Base-by-base conservation (phyloP, 2,888 invertebrate species). In the Microctonus hyperodae region DNA sequence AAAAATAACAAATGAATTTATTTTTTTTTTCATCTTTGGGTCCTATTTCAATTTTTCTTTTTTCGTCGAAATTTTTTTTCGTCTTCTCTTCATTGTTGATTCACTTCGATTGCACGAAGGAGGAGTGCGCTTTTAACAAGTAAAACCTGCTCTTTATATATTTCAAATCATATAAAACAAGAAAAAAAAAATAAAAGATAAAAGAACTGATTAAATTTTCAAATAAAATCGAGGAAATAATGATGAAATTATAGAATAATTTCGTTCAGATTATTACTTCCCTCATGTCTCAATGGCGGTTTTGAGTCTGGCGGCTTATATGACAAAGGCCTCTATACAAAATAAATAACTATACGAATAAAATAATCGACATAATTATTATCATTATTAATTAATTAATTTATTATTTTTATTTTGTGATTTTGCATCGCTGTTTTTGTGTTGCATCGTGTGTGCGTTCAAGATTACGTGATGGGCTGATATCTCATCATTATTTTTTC, bases 331-430 rank as follows among this genome's bases (percentile, higher is more conserved):
- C 6, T 78, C 76, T 79, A 79, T 80, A 79, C 78, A 80, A 79
- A 79, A 80, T 80, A 80, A 80, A 80, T 79, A 78, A 76, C 55
- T 63, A 67, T 74, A 76, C 61, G 69, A 72, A 72, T 75, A 74
- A 68, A 64, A 70, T 59, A 72, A 74, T 67, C 68, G 58, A 55
- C 55, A 33, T 22, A 28, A 28, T 25, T 59, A 63, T 44, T 31
- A 28, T 44, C 7, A 31, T 23, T 40, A 28, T 28, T 56, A 28
- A 7, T 55, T 57, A 37, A 35, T 9, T 28, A 35, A 20, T 22
- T 44, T 20, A 28, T 56, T 7, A 31, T 23, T 48, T 22, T 57
- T 9, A 56, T 28, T 56, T 48, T 50, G 22, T 58, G 44, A 64
- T 50, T 64, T 53, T 65, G 23, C 23, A 25, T 65, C n/a, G 16